Conservation (phyloP, 2,888 invertebrate genomes). For the Tromatobia lineatoria region DNA sequence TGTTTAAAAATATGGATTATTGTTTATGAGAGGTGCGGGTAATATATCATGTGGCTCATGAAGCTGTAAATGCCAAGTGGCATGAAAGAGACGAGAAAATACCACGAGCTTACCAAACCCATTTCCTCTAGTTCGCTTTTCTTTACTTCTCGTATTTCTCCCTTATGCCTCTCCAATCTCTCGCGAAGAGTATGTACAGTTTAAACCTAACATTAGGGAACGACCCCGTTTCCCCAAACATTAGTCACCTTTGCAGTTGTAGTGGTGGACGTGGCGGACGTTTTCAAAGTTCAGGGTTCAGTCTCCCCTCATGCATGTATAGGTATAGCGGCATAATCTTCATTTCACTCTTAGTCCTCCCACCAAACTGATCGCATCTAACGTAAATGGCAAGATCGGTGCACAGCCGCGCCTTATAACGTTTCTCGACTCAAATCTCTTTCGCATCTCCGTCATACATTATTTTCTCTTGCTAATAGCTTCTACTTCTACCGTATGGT, state of each 20-base stretch:
- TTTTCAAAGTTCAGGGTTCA: slow-evolving; percentile 47
- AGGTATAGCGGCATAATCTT: slow-evolving; percentile 13
- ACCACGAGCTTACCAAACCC: neutral
- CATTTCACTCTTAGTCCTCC: neutral
- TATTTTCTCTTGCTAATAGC: slow-evolving; percentile 6
- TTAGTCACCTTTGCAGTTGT: slow-evolving; percentile 8
- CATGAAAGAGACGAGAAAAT: slow-evolving; percentile 8
- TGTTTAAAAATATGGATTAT: neutral
- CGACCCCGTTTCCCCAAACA: slow-evolving; percentile 9
- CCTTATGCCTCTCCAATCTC: neutral
- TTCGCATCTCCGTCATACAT: slow-evolving; percentile 18
- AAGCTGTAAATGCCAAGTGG: neutral
- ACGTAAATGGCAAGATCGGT: slow-evolving; percentile 21
- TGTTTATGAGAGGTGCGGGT: neutral
- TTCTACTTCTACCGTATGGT: neutral
- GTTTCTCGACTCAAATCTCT: slow-evolving; percentile 8
- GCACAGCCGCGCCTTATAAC: slow-evolving; percentile 5
- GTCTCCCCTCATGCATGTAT: neutral
- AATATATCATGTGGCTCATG: neutral
- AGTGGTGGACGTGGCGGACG: neutral
- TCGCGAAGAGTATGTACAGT: neutral
- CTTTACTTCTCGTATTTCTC: slow-evolving; percentile 3
- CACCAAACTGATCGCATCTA: slow-evolving; percentile 9
- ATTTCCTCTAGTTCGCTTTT: neutral
- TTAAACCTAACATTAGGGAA: slow-evolving; percentile 12